These are phyloP conservation scores for Zaprionus gabonicus DNA, from an alignment of 1,140 invertebrate species.

Conservation along the genomic window DNA sequence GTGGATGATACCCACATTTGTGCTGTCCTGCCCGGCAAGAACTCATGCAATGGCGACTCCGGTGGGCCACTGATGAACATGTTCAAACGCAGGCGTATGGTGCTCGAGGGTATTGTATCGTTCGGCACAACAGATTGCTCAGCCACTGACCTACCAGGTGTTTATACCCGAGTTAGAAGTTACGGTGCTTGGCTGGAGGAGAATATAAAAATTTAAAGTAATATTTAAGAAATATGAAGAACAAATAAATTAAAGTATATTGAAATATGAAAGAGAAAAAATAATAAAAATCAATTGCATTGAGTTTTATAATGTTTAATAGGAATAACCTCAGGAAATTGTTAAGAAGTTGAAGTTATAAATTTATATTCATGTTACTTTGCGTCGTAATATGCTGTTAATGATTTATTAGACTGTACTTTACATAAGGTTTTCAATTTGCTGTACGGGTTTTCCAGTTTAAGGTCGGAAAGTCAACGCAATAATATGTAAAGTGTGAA, in stretches of 20 bases:
- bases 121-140: not conserved
- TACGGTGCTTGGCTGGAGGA: slow-evolving; percentile 5
- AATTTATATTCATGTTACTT: no score
- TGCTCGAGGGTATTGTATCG: slow-evolving; percentile 13
- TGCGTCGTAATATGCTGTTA: no score
- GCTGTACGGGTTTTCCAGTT: not conserved
- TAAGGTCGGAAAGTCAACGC: no score
- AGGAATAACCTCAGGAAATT: not conserved
- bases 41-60: slow-evolving; percentile 20
- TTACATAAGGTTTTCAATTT: not conserved
- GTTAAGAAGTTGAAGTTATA: no score
- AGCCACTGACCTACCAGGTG: not conserved
- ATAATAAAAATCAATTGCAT: no score
- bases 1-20: slow-evolving; percentile 2
- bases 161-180: slow-evolving; percentile 16
- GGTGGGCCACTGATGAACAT: slow-evolving; percentile 16
- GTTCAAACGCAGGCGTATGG: slow-evolving; percentile 7
- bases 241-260: not conserved
- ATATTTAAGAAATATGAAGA: not conserved
- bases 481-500: not conserved
- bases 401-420: no score
- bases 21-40: not conserved
- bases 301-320: not conserved
- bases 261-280: not conserved
- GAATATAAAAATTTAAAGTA: not conserved